phyloP scores from a whole-genome alignment of 2,113 vertebrate species.

The Thalassoma bifasciatum region DNA sequence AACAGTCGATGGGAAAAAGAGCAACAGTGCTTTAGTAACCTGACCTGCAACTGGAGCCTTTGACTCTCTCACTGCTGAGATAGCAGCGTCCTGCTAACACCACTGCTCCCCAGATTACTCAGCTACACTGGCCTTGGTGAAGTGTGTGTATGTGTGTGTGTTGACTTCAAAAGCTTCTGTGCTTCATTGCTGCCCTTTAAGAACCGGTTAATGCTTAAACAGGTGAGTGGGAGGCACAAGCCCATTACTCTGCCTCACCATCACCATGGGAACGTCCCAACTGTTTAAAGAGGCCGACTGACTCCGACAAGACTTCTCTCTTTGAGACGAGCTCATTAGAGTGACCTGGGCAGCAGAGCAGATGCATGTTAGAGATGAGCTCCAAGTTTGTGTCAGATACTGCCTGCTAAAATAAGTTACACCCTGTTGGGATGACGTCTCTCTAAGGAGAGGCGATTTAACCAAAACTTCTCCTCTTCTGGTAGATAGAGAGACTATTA shows the following conservation, averaged over 20 bases:
- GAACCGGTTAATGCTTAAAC: constrained; percentile 75
- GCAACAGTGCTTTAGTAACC: constrained; percentile 17
- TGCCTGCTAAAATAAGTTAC: not conserved
- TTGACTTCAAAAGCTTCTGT: constrained; percentile 69
- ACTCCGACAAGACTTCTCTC: constrained; percentile 28
- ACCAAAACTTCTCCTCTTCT: not conserved
- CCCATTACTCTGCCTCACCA: constrained; percentile 51
- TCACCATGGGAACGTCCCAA: constrained; percentile 48
- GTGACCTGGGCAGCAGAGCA: constrained; percentile 37
- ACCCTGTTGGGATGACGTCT: not conserved
- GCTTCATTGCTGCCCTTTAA: constrained; percentile 51
- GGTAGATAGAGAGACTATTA: not conserved
- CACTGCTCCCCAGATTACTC: constrained; percentile 21
- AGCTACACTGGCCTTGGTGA: not conserved
- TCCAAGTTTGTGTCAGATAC: not conserved
- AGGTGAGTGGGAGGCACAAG: constrained; percentile 67
- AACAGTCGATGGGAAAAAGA: constrained; percentile 1
- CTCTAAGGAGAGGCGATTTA: constrained; percentile 1
- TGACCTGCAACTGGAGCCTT: constrained; percentile 31
- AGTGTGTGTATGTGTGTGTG: not conserved
- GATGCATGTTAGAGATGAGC: constrained; percentile 13
- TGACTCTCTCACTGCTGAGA: constrained; percentile 25
- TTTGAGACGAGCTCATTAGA: constrained; percentile 36
- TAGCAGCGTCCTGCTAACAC: constrained; percentile 21
- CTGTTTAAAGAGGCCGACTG: constrained; percentile 44